Evolutionary conservation across 2,888 invertebrate species (phyloP).

Genomic region (Thymelicus acteon): DNA sequence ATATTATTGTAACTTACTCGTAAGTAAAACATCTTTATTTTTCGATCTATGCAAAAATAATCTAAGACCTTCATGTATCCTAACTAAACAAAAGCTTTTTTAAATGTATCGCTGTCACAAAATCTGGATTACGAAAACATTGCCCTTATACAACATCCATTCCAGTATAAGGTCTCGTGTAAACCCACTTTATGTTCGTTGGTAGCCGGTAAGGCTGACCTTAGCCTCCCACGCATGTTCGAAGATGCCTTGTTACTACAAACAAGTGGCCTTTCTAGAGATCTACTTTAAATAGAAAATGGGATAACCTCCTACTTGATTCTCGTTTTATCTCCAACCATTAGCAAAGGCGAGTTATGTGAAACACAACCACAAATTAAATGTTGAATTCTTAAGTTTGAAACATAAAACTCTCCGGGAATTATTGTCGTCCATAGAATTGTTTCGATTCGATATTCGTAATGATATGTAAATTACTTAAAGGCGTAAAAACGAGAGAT

Average conservation of each 20-base stretch:
- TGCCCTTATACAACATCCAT: slow-evolving; percentile 21
- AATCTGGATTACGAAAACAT: slow-evolving; percentile 35
- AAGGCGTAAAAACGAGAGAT: slow-evolving; percentile 28
- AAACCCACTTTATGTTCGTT: slow-evolving; percentile 38
- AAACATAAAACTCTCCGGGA: slow-evolving; percentile 16
- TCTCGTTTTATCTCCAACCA: slow-evolving; percentile 34
- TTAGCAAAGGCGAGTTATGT: slow-evolving; percentile 30
- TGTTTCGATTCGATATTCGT: slow-evolving; percentile 14
- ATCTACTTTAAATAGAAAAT: slow-evolving; percentile 35
- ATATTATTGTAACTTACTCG: too few relatives aligned
- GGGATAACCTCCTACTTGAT: slow-evolving; percentile 35
- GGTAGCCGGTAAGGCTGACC: slow-evolving; percentile 37
- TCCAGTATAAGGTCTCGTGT: slow-evolving; percentile 28
- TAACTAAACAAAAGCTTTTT: neutral
- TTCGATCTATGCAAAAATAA: too few relatives aligned
- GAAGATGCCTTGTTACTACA: slow-evolving; percentile 40
- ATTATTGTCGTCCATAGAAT: slow-evolving; percentile 20
- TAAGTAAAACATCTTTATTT: too few relatives aligned
- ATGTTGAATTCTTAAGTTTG: slow-evolving; percentile 20
- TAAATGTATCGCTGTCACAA: slow-evolving; percentile 22
- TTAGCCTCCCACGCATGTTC: slow-evolving; percentile 39
- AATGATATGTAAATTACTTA: slow-evolving; percentile 10
- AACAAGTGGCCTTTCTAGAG: slow-evolving; percentile 40
- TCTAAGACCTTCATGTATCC: neutral
- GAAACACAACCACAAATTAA: slow-evolving; percentile 29